Evolutionary conservation across 1,140 invertebrate genomes (phyloP).

Genomic region (Drosophila murphyi): DNA sequence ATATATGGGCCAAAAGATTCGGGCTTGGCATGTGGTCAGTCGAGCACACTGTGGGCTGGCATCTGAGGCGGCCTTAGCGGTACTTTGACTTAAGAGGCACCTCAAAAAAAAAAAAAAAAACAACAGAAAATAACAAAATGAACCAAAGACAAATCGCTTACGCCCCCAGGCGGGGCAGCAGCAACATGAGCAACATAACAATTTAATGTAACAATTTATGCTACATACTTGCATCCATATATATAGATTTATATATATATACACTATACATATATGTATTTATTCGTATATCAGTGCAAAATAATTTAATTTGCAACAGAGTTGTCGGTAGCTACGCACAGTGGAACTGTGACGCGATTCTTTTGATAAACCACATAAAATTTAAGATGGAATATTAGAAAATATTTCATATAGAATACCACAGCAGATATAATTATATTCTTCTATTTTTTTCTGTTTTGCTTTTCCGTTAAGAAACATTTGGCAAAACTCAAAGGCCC

Average conservation of each 20-base stretch:
- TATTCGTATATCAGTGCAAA: constrained; percentile 24
- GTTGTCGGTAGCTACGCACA: constrained; percentile 30
- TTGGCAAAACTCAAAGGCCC: not conserved
- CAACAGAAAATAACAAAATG: constrained; percentile 56
- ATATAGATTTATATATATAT: constrained; percentile 26
- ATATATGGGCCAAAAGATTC: constrained; percentile 20
- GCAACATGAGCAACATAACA: constrained; percentile 51
- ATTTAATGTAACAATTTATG: constrained; percentile 65
- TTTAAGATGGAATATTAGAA: too few relatives aligned
- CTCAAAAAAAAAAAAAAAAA: constrained; percentile 64
- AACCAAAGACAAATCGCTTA: constrained; percentile 74
- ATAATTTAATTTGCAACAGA: constrained; percentile 72
- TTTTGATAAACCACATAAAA: too few relatives aligned
- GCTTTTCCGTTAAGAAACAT: too few relatives aligned
- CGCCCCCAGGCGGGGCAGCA: constrained; percentile 41
- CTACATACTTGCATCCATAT: constrained; percentile 11
- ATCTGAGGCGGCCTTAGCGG: constrained; percentile 62
- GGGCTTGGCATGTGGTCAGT: not conserved
- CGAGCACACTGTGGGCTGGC: constrained; percentile 16
- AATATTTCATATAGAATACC: too few relatives aligned
- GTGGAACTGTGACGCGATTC: constrained; percentile 22
- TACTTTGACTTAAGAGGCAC: constrained; percentile 59
- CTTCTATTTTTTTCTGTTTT: too few relatives aligned
- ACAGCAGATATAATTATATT: too few relatives aligned
- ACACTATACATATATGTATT: constrained; percentile 7